These are phyloP conservation scores for Bradypodion ventrale DNA, from an alignment of 2,797 vertebrate genomes.

Conservation along the genomic window DNA sequence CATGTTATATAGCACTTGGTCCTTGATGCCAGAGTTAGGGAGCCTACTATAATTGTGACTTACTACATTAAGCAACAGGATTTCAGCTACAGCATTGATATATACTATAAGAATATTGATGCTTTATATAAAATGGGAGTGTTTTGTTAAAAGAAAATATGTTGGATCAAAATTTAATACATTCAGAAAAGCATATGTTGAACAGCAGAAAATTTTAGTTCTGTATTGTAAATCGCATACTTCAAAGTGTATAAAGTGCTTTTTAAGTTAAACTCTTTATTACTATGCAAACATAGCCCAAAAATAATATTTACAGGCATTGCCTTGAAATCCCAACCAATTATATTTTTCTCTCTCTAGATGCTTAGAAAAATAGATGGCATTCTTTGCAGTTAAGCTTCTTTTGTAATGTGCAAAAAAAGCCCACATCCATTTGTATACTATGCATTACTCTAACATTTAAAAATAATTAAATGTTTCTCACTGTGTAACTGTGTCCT, in stretches of 20 bases:
- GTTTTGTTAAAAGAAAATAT: conserved; percentile 25
- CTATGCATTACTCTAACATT: not conserved
- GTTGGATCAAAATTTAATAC: conserved; percentile 30
- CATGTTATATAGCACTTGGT: too few species aligned
- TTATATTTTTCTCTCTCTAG: not conserved
- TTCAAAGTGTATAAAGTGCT: not conserved
- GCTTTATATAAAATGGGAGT: not conserved
- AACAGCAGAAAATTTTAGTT: not conserved
- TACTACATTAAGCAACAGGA: too few species aligned
- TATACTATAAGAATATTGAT: conserved; percentile 31
- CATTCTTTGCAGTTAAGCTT: not conserved
- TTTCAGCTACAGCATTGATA: conserved; percentile 25
- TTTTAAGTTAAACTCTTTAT: conserved; percentile 26
- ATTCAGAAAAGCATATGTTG: conserved; percentile 17
- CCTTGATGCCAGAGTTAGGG: too few species aligned
- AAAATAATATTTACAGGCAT: not conserved
- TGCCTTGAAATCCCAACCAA: not conserved
- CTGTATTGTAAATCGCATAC: not conserved
- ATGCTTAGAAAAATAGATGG: not conserved
- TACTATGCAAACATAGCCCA: not conserved
- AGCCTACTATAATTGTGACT: too few species aligned
- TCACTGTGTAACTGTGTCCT: conserved; percentile 16
- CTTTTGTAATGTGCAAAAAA: not conserved
- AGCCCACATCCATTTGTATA: not conserved
- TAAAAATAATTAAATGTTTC: conserved; percentile 17